Conservation (phyloP, 2,113 vertebrate genomes). For the Pedetes capensis region DNA sequence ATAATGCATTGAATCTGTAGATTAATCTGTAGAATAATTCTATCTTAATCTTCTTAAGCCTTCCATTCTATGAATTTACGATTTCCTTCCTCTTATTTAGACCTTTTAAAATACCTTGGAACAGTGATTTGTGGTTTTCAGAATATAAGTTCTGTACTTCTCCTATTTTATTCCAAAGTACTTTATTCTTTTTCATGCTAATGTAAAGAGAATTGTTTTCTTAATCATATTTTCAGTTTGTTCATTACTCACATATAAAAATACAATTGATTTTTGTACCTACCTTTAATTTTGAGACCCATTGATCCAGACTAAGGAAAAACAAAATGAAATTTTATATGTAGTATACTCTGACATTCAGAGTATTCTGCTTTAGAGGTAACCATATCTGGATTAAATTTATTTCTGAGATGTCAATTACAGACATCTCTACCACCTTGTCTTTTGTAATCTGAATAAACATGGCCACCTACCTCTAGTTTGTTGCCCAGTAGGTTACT, state of each 20-base stretch:
- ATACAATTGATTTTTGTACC: background rate
- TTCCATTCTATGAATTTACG: background rate
- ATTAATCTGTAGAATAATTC: background rate
- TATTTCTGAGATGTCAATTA: background rate
- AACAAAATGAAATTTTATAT: background rate
- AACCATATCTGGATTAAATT: background rate
- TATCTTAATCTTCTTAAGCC: background rate
- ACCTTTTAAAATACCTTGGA: conserved; percentile 15
- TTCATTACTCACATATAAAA: background rate
- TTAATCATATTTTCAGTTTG: background rate
- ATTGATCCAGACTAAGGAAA: background rate
- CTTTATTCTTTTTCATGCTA: conserved; percentile 24
- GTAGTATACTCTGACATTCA: background rate
- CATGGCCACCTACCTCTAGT: background rate
- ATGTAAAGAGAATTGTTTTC: background rate
- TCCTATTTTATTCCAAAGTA: background rate
- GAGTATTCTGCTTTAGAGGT: conserved; percentile 1
- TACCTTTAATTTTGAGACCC: conserved; percentile 28
- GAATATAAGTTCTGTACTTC: conserved; percentile 1
- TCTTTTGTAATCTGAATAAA: background rate
- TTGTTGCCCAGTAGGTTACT: conserved; percentile 56
- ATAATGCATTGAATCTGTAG: background rate
- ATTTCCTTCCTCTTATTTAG: background rate
- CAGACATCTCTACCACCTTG: background rate
- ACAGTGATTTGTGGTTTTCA: background rate